A percentile compares a stretch with the other conserved stretches of the same genome.
Evolutionary conservation across 2,113 vertebrate species (phyloP).

Genomic region (Crotalus viridis): DNA sequence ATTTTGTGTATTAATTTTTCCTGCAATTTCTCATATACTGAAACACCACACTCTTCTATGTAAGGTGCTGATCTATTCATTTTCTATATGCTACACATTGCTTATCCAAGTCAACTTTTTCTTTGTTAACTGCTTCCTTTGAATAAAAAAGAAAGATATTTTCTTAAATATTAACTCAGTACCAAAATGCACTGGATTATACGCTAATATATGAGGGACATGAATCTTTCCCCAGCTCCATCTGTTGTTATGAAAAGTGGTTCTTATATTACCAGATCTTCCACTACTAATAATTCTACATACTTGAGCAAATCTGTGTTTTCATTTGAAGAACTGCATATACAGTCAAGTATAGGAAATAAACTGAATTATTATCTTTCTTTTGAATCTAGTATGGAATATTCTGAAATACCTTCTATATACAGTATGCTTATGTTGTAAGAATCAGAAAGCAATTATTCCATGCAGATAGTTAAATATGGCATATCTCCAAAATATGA

Average conservation of each 20-base stretch:
- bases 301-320: neutral
- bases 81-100: neutral
- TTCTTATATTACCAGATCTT: neutral
- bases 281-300: neutral
- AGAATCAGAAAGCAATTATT: neutral
- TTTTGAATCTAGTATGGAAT: neutral
- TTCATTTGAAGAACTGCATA: neutral
- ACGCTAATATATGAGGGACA: neutral
- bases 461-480: neutral
- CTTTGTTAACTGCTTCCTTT: fast-evolving
- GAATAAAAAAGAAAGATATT: neutral
- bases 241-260: neutral
- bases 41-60: neutral
- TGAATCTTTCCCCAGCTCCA: neutral
- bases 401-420: neutral
- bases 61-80: neutral
- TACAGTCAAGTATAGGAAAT: neutral
- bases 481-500: neutral
- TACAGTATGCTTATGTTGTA: neutral
- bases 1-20: conserved; percentile 14
- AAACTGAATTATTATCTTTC: neutral
- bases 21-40: neutral
- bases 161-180: neutral
- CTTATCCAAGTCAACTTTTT: neutral
- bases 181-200: neutral